Percentiles rank a stretch among this genome's conserved stretches.
Evolutionary conservation across 2,888 invertebrate genomes (phyloP).

Genomic region (Caenorhabditis zanzibari): DNA sequence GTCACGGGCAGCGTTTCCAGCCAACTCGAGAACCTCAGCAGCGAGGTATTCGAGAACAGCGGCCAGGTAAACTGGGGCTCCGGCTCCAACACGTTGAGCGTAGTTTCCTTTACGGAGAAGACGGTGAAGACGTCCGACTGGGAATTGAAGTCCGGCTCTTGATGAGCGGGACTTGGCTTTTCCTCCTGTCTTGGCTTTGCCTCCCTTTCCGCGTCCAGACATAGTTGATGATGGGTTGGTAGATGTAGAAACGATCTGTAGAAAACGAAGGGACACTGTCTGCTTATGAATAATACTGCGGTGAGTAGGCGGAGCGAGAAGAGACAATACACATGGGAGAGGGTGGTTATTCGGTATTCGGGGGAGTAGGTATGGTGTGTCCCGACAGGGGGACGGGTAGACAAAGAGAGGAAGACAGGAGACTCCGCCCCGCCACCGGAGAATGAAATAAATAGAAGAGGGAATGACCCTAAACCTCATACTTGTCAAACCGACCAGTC

Average conservation of each 20-base stretch:
- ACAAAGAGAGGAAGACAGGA: not conserved
- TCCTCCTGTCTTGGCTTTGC: slow-evolving; percentile 74
- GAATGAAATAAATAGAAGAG: not conserved
- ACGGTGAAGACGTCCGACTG: no score
- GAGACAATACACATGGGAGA: not conserved
- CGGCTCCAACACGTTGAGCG: slow-evolving; percentile 82
- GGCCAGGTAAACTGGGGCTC: slow-evolving; percentile 81
- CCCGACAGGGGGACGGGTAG: slow-evolving; percentile 16
- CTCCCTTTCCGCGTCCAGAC: slow-evolving; percentile 89
- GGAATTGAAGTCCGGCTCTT: slow-evolving; percentile 83
- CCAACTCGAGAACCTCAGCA: slow-evolving; percentile 78
- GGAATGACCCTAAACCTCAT: not conserved
- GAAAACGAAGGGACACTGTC: not conserved
- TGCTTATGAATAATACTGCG: not conserved
- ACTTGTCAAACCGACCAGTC: slow-evolving; percentile 40
- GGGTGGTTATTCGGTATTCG: not conserved
- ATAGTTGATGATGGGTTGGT: slow-evolving; percentile 84
- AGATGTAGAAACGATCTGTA: slow-evolving; percentile 25
- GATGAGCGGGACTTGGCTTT: slow-evolving; percentile 80
- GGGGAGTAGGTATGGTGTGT: not conserved
- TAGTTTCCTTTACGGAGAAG: no score
- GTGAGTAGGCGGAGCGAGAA: not conserved
- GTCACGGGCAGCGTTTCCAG: slow-evolving; percentile 85
- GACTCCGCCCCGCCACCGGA: slow-evolving; percentile 23
- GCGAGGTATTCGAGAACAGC: slow-evolving; percentile 82